Evolutionary conservation across 2,113 vertebrate species (phyloP).

Genomic region (Athene cunicularia): DNA sequence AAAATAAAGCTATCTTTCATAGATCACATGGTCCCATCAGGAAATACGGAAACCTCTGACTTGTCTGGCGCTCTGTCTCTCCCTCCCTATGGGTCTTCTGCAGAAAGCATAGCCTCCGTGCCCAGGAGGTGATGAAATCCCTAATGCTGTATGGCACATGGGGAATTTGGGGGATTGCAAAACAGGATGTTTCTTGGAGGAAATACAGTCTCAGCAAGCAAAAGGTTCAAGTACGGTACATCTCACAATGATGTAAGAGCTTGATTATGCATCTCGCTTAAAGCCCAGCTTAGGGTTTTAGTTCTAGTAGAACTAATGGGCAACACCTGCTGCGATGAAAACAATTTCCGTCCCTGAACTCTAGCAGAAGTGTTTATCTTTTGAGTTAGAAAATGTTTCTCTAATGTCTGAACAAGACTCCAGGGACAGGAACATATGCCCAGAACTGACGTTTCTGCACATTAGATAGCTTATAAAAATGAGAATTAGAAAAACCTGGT

Average conservation of each 20-base stretch:
- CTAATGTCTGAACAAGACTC: conserved; percentile 73
- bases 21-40: conserved; percentile 52
- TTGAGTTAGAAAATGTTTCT: conserved; percentile 76
- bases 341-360: conserved; percentile 51
- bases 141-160: conserved; percentile 37
- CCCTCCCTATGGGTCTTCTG: conserved; percentile 22
- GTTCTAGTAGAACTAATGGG: conserved; percentile 68
- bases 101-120: conserved; percentile 30
- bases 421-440: conserved; percentile 52
- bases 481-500: conserved; percentile 69
- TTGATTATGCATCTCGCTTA: conserved; percentile 62
- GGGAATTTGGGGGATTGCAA: conserved; percentile 59
- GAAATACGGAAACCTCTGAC: conserved; percentile 53
- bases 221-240: conserved; percentile 68
- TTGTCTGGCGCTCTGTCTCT: conserved; percentile 26
- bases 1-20: conserved; percentile 61
- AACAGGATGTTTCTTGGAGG: conserved; percentile 68
- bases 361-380: conserved; percentile 70
- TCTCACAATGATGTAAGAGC: conserved; percentile 66
- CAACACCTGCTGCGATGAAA: conserved; percentile 67
- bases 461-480: conserved; percentile 70
- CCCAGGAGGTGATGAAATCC: conserved; percentile 46
- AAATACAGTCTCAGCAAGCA: conserved; percentile 61
- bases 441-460: conserved; percentile 55
- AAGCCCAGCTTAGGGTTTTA: conserved; percentile 59